Percentiles rank a stretch among this genome's conserved stretches.
phyloP scores from a whole-genome alignment of 2,113 vertebrate species.

The Chaenocephalus aceratus region DNA sequence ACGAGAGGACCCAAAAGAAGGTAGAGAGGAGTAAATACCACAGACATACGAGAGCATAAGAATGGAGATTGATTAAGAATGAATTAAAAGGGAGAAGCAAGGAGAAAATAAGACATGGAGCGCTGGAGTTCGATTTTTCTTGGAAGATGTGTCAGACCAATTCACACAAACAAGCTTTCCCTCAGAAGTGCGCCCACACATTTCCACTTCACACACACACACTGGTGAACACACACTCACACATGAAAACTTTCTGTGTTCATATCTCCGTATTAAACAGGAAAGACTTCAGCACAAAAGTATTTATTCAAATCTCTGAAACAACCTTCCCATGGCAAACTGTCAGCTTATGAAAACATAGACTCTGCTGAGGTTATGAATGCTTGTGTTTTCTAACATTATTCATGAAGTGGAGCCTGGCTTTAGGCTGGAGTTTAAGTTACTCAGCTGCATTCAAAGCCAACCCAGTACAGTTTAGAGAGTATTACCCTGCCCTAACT shows the following conservation, averaged over 20 bases:
- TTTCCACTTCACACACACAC: slow-evolving; percentile 12
- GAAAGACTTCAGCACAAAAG: slow-evolving; percentile 38
- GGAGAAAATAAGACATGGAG: background rate
- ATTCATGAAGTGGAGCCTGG: slow-evolving; percentile 29
- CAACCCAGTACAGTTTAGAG: slow-evolving; percentile 5
- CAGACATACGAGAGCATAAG: background rate
- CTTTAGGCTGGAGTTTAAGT: slow-evolving; percentile 15
- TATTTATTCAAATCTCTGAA: slow-evolving; percentile 35
- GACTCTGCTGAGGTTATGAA: slow-evolving; percentile 25
- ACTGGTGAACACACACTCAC: slow-evolving; percentile 10
- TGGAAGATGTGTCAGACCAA: background rate
- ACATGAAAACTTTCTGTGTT: background rate
- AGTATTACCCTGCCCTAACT: slow-evolving; percentile 22
- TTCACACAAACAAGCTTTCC: slow-evolving; percentile 24
- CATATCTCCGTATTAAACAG: slow-evolving; percentile 31
- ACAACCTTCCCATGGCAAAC: slow-evolving; percentile 26
- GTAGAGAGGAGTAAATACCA: background rate
- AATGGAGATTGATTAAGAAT: background rate
- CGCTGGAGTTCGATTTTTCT: background rate
- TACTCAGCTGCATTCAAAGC: background rate
- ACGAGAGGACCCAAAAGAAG: background rate
- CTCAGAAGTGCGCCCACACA: slow-evolving; percentile 8
- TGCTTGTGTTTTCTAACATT: slow-evolving; percentile 17
- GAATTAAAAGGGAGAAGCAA: background rate
- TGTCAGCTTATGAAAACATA: slow-evolving; percentile 35